phyloP scores from a whole-genome alignment of 2,113 vertebrate species.

The Parotia lawesii region DNA sequence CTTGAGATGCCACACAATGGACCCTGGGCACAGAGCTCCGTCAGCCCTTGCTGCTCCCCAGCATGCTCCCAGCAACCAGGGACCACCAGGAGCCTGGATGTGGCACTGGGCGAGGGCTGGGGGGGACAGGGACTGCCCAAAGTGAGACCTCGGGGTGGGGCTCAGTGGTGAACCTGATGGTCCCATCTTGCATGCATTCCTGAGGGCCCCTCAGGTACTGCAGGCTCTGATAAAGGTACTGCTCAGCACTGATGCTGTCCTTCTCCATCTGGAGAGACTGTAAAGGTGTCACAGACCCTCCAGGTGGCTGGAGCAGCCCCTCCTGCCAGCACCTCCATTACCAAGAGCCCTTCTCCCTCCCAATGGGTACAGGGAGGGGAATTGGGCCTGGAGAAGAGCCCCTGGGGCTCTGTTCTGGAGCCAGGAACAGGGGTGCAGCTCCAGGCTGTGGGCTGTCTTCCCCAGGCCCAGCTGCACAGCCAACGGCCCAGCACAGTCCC shows the following conservation, averaged over 20 bases:
- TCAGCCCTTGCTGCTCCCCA: background rate
- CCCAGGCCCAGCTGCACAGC: background rate
- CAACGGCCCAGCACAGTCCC: background rate
- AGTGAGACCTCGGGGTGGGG: background rate
- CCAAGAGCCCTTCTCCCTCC: background rate
- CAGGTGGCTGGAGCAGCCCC: background rate
- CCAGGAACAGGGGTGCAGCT: background rate
- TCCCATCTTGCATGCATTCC: background rate
- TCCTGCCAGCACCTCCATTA: background rate
- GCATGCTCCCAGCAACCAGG: background rate
- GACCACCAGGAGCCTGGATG: background rate
- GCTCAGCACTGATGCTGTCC: background rate
- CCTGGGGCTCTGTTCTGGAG: background rate
- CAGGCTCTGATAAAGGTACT: background rate
- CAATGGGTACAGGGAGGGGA: background rate
- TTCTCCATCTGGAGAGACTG: background rate
- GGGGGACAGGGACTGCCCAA: background rate
- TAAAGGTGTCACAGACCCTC: background rate
- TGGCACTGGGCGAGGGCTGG: background rate
- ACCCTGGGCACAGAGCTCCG: background rate
- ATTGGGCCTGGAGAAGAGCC: background rate
- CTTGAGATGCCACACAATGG: fast-evolving
- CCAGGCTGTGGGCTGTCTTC: background rate
- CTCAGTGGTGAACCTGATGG: background rate
- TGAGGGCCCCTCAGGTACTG: background rate